These are phyloP conservation scores for Hyles lineata DNA, from an alignment of 2,888 invertebrate genomes.

Conservation along the genomic window DNA sequence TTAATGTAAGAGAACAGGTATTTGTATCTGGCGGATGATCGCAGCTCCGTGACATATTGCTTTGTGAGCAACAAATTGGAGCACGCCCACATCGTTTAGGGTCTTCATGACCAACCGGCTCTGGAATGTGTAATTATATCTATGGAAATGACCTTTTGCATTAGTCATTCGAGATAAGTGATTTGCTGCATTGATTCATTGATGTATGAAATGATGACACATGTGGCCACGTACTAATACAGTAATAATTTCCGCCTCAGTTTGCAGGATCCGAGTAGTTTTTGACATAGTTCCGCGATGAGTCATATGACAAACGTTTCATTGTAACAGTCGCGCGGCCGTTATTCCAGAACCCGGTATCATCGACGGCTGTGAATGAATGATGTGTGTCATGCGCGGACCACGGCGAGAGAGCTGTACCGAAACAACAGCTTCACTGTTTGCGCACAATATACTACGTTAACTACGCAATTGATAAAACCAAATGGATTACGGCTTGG, in stretches of 20 bases:
- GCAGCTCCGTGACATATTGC: constrained; percentile 13
- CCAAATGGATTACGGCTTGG: constrained; percentile 47
- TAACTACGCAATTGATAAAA: constrained; percentile 49
- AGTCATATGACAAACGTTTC: constrained; percentile 60
- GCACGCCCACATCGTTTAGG: constrained; percentile 1
- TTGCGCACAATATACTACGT: constrained; percentile 47
- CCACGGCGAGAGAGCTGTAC: constrained; percentile 40
- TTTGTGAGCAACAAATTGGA: constrained; percentile 24
- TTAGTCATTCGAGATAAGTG: constrained; percentile 38
- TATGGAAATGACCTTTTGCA: constrained; percentile 25
- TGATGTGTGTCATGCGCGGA: constrained; percentile 25
- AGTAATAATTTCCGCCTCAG: constrained; percentile 67
- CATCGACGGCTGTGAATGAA: constrained; percentile 50
- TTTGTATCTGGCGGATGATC: background rate
- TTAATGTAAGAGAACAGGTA: background rate
- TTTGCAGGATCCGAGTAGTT: constrained; percentile 50
- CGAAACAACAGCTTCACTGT: constrained; percentile 54
- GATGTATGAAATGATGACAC: constrained; percentile 67
- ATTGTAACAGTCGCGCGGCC: constrained; percentile 52
- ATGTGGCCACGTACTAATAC: constrained; percentile 47
- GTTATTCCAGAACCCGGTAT: constrained; percentile 52
- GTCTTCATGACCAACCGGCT: constrained; percentile 16
- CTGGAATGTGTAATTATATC: constrained; percentile 27
- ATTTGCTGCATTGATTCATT: constrained; percentile 64
- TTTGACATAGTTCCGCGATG: constrained; percentile 57